A percentile compares a stretch with the other conserved stretches of the same genome.
Evolutionary conservation across 2,888 invertebrate species (phyloP).

Genomic region (Spialia ferax): DNA sequence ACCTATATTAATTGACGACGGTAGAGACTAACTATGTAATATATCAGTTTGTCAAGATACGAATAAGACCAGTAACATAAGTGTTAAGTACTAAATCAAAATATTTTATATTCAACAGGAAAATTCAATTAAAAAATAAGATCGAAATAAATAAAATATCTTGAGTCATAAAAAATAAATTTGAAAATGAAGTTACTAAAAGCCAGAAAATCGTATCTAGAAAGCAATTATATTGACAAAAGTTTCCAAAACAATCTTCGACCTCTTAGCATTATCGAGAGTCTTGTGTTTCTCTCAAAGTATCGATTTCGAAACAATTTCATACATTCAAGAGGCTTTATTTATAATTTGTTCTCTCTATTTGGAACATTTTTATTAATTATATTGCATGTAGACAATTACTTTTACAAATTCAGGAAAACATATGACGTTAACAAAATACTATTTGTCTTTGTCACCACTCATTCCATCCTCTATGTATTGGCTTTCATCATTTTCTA

Average conservation of each 20-base stretch:
- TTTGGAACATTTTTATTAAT: background rate
- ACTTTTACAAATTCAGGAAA: background rate
- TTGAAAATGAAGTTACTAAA: background rate
- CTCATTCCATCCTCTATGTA: background rate
- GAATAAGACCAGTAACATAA: background rate
- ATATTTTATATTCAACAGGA: background rate
- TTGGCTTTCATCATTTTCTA: background rate
- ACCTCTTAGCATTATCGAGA: background rate
- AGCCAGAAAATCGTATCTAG: background rate
- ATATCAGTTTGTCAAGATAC: too few relatives aligned
- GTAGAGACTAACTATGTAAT: background rate
- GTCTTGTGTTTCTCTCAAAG: background rate
- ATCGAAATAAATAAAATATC: too few relatives aligned
- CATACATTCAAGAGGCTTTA: background rate
- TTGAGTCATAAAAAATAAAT: background rate
- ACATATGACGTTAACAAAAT: background rate
- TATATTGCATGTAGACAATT: background rate
- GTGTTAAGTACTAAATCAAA: background rate
- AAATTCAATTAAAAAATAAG: background rate
- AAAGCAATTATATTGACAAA: slow-evolving; percentile 7
- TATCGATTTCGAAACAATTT: background rate
- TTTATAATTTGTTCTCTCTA: background rate
- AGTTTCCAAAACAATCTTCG: background rate
- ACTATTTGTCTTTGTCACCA: background rate
- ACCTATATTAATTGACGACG: too few relatives aligned